Conservation (phyloP, 30 jellyfish, hydroid and myxozoan species). For the Cassiopea xamachana region DNA sequence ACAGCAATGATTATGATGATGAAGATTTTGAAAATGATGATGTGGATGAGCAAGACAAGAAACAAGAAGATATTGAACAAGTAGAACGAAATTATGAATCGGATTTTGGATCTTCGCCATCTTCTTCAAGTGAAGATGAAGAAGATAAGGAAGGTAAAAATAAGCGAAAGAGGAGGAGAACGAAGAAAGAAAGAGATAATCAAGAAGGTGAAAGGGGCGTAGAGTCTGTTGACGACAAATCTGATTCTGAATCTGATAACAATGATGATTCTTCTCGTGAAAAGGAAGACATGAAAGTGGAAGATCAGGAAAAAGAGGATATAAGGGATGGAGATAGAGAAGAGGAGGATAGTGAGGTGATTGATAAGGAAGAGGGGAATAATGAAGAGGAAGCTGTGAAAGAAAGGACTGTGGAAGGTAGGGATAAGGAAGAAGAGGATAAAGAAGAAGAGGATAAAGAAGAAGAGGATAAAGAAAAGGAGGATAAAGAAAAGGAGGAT, state of each 20-base stretch:
- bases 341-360: neutral
- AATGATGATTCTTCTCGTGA: too few species aligned
- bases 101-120: constrained; percentile 3
- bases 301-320: constrained; percentile 5
- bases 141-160: constrained; percentile 9
- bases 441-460: neutral
- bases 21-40: constrained; percentile 15
- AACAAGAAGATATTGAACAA: neutral
- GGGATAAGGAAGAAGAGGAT: neutral
- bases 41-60: neutral
- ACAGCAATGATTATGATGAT: constrained; percentile 3
- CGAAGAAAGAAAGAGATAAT: constrained; percentile 6
- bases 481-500: too few species aligned
- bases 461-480: too few species aligned
- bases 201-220: constrained; percentile 22
- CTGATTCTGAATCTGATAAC: constrained; percentile 4
- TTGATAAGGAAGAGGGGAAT: neutral
- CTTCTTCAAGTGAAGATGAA: constrained; percentile 31
- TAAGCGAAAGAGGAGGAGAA: neutral
- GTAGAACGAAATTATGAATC: constrained; percentile 5
- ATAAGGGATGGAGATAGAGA: neutral
- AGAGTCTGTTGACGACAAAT: neutral
- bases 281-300: too few species aligned
- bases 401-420: neutral
- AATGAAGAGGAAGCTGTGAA: neutral